These are phyloP conservation scores for Cassiopea andromeda DNA, from an alignment of 30 jellyfish, hydroid and myxozoan species.

Conservation along the genomic window DNA sequence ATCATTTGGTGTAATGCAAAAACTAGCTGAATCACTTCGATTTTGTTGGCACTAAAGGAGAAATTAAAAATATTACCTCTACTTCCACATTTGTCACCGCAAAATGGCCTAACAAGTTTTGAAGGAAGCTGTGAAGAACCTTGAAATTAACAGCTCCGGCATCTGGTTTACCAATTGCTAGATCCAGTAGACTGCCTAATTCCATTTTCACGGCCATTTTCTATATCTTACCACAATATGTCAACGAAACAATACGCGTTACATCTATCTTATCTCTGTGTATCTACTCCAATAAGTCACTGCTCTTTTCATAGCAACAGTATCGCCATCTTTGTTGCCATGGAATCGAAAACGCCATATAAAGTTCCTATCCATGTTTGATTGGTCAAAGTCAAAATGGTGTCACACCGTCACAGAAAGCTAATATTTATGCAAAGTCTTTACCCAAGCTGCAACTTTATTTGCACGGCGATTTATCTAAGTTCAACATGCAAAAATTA, in stretches of 20 bases:
- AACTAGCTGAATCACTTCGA: no score
- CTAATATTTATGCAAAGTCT: not conserved
- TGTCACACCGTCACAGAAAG: not conserved
- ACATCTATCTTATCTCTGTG: not conserved
- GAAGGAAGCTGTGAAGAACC: slow-evolving; percentile 63
- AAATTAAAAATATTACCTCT: slow-evolving; percentile 9
- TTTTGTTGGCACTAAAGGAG: no score
- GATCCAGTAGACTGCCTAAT: slow-evolving; percentile 55
- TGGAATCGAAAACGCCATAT: not conserved
- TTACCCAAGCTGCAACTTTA: not conserved
- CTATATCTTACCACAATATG: not conserved
- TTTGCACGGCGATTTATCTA: not conserved
- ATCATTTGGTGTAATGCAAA: no score
- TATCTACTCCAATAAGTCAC: not conserved
- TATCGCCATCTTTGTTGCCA: slow-evolving; percentile 20
- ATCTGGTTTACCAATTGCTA: slow-evolving; percentile 70
- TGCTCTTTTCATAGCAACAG: slow-evolving; percentile 64
- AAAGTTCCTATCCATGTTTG: not conserved
- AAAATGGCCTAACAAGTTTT: slow-evolving; percentile 56
- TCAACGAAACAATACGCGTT: not conserved
- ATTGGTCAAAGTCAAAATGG: slow-evolving; percentile 4
- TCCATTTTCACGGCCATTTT: slow-evolving; percentile 58
- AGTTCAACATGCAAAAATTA: not conserved
- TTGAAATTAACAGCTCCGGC: slow-evolving; percentile 76
- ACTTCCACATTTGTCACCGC: slow-evolving; percentile 62